Percentiles rank a stretch among this genome's conserved stretches.
Conservation (phyloP, 2,888 invertebrate genomes). For the Cephus nigrinus region DNA sequence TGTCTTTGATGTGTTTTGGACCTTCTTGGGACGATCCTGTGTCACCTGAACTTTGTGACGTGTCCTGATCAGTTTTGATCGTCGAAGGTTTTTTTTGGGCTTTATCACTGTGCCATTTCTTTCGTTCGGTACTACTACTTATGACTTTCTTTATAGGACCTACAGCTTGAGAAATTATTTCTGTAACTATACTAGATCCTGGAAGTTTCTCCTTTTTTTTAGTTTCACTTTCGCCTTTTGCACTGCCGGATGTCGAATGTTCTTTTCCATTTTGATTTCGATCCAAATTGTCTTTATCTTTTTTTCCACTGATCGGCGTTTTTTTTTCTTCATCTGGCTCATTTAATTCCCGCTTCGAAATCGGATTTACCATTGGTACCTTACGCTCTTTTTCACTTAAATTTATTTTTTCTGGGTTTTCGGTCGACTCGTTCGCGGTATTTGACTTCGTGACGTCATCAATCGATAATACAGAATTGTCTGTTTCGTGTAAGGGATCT, state of each 20-base stretch:
- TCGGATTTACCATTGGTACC: neutral
- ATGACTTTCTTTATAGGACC: neutral
- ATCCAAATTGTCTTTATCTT: neutral
- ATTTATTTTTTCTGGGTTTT: constrained; percentile 7
- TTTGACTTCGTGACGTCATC: neutral
- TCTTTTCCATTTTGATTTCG: constrained; percentile 13
- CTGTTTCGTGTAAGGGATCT: neutral
- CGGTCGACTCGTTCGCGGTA: constrained; percentile 12
- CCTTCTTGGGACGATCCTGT: neutral
- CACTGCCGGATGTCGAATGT: constrained; percentile 8
- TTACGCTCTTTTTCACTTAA: neutral
- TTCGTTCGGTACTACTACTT: neutral
- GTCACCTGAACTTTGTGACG: neutral
- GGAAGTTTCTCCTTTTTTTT: neutral
- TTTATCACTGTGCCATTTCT: neutral
- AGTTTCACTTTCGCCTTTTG: neutral
- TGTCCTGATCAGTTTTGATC: neutral
- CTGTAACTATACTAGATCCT: neutral
- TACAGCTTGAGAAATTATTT: neutral
- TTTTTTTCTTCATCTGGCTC: neutral
- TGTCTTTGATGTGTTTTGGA: neutral
- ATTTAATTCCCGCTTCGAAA: neutral
- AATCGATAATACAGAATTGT: neutral
- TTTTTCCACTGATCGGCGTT: neutral
- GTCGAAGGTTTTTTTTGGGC: neutral